These are phyloP conservation scores for Stegostoma tigrinum DNA, from an alignment of 2,113 vertebrate species.

Conservation along the genomic window DNA sequence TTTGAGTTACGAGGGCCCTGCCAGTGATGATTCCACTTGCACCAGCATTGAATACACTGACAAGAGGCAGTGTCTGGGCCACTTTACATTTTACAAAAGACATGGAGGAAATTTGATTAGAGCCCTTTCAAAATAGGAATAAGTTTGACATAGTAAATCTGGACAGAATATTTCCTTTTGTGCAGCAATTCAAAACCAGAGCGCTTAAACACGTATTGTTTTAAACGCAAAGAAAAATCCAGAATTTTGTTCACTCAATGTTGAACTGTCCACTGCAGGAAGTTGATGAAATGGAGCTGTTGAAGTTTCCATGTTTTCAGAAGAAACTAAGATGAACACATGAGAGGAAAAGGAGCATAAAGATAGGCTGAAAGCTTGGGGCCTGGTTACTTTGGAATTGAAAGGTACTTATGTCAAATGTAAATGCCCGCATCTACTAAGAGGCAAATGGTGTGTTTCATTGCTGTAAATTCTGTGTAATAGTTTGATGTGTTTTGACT, in stretches of 20 bases:
- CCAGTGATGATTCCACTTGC: not conserved
- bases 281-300: not conserved
- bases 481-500: not conserved
- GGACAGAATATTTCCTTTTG: not conserved
- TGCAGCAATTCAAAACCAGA: not conserved
- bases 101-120: not conserved
- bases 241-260: not conserved
- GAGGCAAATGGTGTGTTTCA: no score
- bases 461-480: not conserved
- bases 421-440: not conserved
- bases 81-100: not conserved
- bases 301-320: not conserved
- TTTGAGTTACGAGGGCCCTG: not conserved
- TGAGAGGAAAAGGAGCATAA: not conserved
- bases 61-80: not conserved
- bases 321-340: not conserved
- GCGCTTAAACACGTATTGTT: not conserved
- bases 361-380: not conserved
- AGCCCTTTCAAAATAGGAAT: not conserved
- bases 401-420: not conserved
- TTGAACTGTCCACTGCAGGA: not conserved
- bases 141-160: not conserved
- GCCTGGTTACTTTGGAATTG: not conserved
- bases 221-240: not conserved
- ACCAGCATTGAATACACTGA: not conserved